Evolutionary conservation across 23 tunicate genomes (phyloP), one percentile per base, ranked within the genome.

Genomic region (Clavelina lepadiformis): DNA sequence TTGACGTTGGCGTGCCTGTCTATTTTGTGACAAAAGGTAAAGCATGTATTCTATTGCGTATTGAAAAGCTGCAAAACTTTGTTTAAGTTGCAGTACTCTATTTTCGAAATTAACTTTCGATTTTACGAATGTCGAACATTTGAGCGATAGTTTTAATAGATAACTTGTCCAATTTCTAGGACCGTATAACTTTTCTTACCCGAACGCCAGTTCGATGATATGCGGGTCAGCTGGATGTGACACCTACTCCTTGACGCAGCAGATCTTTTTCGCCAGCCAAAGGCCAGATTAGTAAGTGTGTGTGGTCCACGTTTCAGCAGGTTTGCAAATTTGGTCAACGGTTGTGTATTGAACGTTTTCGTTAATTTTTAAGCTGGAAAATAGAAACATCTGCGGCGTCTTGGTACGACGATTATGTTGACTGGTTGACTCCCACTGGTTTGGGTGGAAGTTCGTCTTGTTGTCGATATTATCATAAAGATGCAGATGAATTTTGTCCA

Each of bases 351-450:
- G n/a, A n/a, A n/a, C n/a, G n/a, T n/a, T n/a, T n/a, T n/a, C n/a
- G n/a, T 15, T 11, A 41, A 15, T 7, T 7, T 64, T 45, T 53
- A 49, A 89, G 97, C 35, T 89, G 89, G 89, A 81, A 70, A 47
- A 75, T 94, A 20, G 99, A 75, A 63, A 86, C 91, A 15, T 95
- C 95, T 3, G 91, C 99, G 8, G 73, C 95, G 1, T 79, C 94
- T 38, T 94, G 99, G 99, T 89, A 79, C 61, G 99, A 94, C 73
- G 99, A 94, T 54, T 94, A 94, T 50, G 54, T 56, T 1, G 99
- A 94, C 53, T 94, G 99, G 99, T 31, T 94, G 57, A 37, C 63
- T 25, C 88, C 73, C 24, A 34, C 37, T 26, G 80, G 79, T 23
- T 3, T 73, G 8, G 26, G 34, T 15, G 74, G 74, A 11, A 68